phyloP scores from a whole-genome alignment of 2,888 invertebrate genomes.

The Hirtodrosophila alboralis region DNA sequence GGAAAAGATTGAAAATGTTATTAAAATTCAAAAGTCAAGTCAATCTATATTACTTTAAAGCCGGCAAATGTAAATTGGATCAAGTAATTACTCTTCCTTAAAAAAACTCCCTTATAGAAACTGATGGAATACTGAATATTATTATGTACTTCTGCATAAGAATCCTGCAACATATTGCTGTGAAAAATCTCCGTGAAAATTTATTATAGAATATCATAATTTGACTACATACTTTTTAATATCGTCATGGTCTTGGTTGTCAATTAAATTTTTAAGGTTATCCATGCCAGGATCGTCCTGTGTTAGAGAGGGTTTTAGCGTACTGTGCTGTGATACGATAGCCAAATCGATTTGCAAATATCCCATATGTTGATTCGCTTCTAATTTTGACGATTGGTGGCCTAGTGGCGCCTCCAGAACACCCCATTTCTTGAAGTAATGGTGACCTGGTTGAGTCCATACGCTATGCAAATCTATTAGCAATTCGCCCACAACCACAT shows the following conservation, averaged over 20 bases:
- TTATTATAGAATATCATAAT: too few species aligned
- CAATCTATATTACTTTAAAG: slow-evolving; percentile 69
- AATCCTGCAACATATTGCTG: slow-evolving; percentile 78
- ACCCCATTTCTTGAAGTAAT: slow-evolving; percentile 94
- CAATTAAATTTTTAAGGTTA: too few species aligned
- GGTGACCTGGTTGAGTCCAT: slow-evolving; percentile 91
- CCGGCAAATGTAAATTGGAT: slow-evolving; percentile 80
- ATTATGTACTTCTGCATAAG: slow-evolving; percentile 49
- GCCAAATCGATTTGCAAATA: slow-evolving; percentile 92
- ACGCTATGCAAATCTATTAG: slow-evolving; percentile 88
- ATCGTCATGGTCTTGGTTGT: slow-evolving; percentile 87
- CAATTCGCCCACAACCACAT: slow-evolving; percentile 86
- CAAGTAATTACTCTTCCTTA: slow-evolving; percentile 81
- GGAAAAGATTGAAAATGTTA: slow-evolving; percentile 57
- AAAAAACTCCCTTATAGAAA: slow-evolving; percentile 85
- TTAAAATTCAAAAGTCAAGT: slow-evolving; percentile 22
- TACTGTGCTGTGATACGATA: slow-evolving; percentile 86
- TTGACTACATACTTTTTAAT: slow-evolving; percentile 85
- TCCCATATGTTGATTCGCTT: slow-evolving; percentile 86
- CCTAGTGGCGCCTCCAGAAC: slow-evolving; percentile 89
- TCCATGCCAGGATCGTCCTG: slow-evolving; percentile 33
- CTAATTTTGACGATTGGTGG: too few species aligned
- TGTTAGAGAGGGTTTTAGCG: slow-evolving; percentile 7
- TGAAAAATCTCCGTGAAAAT: too few species aligned
- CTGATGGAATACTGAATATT: slow-evolving; percentile 86